Conservation (phyloP, 2,797 vertebrate genomes). For the Sebastes jordani region DNA sequence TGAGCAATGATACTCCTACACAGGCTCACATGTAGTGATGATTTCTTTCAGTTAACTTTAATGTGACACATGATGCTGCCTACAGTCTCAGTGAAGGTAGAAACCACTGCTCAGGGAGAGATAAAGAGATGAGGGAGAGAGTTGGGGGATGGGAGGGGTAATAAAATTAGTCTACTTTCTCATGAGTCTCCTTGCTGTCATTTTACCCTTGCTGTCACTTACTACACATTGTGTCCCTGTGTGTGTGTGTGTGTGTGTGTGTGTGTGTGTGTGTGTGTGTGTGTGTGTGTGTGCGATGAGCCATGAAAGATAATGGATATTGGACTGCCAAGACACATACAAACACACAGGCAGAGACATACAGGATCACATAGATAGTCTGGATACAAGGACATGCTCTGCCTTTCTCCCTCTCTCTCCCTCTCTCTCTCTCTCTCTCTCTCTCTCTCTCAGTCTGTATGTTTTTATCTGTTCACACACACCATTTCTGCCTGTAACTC, state of each 20-base stretch:
- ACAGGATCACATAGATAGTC: constrained; percentile 40
- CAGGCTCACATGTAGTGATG: not conserved
- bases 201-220: constrained; percentile 53
- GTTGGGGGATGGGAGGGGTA: not conserved
- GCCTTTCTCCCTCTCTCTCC: too few relatives aligned
- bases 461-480: not conserved
- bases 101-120: not conserved
- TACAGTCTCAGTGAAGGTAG: not conserved
- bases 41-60: constrained; percentile 9
- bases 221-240: constrained; percentile 11
- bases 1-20: not conserved
- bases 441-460: not conserved
- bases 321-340: constrained; percentile 33
- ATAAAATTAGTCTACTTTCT: constrained; percentile 39
- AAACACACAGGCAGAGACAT: constrained; percentile 30
- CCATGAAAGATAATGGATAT: constrained; percentile 57
- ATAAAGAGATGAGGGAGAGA: not conserved
- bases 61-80: constrained; percentile 6
- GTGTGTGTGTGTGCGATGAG: constrained; percentile 34
- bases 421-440: too few relatives aligned
- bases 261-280: not conserved
- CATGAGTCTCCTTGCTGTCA: constrained; percentile 39
- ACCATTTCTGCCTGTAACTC: not conserved
- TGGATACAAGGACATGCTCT: constrained; percentile 41
- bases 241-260: not conserved